Evolutionary conservation across 1,140 invertebrate species (phyloP).

Genomic region (Schlechtendalia chinensis): DNA sequence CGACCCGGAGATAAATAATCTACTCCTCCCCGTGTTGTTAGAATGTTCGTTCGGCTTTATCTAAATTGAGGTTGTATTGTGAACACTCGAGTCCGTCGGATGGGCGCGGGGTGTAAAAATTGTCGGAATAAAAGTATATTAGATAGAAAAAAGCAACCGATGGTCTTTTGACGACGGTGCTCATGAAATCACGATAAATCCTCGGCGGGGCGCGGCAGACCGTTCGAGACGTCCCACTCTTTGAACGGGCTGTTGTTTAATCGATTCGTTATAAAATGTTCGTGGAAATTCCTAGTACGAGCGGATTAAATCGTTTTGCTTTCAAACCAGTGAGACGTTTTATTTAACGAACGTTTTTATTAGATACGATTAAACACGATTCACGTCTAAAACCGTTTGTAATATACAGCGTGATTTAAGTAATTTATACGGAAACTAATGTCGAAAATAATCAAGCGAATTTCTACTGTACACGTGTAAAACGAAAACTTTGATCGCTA

Average conservation of each 20-base stretch:
- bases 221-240: neutral
- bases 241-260: neutral
- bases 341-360: neutral
- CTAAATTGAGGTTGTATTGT: constrained; percentile 37
- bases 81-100: neutral
- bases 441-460: neutral
- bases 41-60: constrained; percentile 34
- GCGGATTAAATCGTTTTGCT: neutral
- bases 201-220: neutral
- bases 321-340: neutral
- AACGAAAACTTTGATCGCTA: neutral
- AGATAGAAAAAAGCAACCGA: neutral
- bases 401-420: neutral
- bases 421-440: neutral
- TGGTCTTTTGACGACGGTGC: neutral
- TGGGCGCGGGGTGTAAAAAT: neutral
- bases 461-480: neutral
- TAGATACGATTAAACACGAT: neutral
- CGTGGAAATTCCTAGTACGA: neutral
- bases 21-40: constrained; percentile 16
- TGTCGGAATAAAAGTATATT: neutral
- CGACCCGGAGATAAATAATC: constrained; percentile 44
- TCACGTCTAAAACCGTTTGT: neutral
- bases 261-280: neutral
- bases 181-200: neutral